A percentile compares a stretch with the other conserved stretches of the same genome.
phyloP scores from a whole-genome alignment of 2,888 invertebrate species.

The Ormyrus rosae region DNA sequence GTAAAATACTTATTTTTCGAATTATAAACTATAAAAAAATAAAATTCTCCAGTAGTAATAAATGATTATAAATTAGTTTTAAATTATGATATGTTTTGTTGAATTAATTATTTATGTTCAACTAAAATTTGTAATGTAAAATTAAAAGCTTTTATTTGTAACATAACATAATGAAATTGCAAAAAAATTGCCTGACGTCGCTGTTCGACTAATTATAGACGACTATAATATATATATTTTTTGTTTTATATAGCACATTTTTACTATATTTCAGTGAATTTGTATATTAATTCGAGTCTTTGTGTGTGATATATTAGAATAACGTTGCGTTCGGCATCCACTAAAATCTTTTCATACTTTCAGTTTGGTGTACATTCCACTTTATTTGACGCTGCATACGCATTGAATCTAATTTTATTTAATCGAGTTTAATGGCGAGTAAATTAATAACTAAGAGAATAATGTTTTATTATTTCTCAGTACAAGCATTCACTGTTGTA shows the following conservation, averaged over 20 bases:
- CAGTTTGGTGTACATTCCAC: constrained; percentile 1
- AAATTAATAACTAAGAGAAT: neutral
- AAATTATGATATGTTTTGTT: constrained; percentile 13
- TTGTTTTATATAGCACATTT: constrained; percentile 24
- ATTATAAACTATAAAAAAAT: neutral
- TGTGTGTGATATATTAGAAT: constrained; percentile 59
- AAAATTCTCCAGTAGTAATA: constrained; percentile 4
- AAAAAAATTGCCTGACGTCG: constrained; percentile 5
- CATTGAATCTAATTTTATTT: neutral
- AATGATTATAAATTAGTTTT: neutral
- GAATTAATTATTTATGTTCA: neutral
- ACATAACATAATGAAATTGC: neutral
- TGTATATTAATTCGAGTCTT: constrained; percentile 60
- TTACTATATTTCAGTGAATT: constrained; percentile 61
- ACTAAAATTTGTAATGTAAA: neutral
- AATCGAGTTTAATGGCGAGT: neutral
- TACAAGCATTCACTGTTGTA: neutral
- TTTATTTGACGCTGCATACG: neutral
- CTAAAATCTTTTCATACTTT: constrained; percentile 17
- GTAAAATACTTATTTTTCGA: no score
- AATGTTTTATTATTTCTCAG: no score
- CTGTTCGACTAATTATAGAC: constrained; percentile 20
- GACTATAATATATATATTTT: constrained; percentile 21
- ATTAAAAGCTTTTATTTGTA: constrained; percentile 5
- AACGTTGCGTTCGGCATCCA: constrained; percentile 23